Evolutionary conservation across 2,888 invertebrate genomes (phyloP).

Genomic region (Cephus nigrinus): DNA sequence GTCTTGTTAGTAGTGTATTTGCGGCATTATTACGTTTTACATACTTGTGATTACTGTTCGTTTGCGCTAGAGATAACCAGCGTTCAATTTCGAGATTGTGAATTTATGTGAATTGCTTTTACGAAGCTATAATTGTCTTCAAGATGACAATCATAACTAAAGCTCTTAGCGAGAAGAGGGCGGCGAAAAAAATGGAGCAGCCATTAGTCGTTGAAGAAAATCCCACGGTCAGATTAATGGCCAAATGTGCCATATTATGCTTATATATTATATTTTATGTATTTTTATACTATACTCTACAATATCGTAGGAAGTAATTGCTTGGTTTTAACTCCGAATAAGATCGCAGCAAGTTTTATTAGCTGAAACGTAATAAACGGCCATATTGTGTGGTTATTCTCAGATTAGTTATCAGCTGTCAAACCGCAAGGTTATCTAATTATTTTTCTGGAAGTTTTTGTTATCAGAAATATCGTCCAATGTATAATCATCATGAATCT

Average conservation of each 20-base stretch:
- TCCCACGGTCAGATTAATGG: conserved; percentile 61
- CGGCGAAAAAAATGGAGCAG: conserved; percentile 72
- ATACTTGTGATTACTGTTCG: background rate
- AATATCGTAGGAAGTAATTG: background rate
- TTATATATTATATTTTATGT: conserved; percentile 4
- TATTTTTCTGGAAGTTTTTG: background rate
- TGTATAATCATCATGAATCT: background rate
- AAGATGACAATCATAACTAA: conserved; percentile 86
- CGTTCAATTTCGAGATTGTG: background rate
- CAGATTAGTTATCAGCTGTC: background rate
- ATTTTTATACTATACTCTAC: background rate
- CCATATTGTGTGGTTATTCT: background rate
- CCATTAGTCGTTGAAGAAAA: conserved; percentile 73
- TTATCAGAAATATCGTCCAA: background rate
- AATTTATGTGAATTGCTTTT: background rate
- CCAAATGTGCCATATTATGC: background rate
- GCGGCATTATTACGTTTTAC: background rate
- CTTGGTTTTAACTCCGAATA: background rate
- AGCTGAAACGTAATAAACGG: background rate
- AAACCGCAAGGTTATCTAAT: background rate
- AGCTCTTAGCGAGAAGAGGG: conserved; percentile 78
- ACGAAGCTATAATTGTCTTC: conserved; percentile 8
- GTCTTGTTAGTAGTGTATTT: background rate
- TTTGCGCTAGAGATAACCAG: background rate
- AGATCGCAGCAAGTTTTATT: background rate